These are phyloP conservation scores for Mystacides longicornis DNA, from an alignment of 2,888 invertebrate genomes.

Conservation along the genomic window DNA sequence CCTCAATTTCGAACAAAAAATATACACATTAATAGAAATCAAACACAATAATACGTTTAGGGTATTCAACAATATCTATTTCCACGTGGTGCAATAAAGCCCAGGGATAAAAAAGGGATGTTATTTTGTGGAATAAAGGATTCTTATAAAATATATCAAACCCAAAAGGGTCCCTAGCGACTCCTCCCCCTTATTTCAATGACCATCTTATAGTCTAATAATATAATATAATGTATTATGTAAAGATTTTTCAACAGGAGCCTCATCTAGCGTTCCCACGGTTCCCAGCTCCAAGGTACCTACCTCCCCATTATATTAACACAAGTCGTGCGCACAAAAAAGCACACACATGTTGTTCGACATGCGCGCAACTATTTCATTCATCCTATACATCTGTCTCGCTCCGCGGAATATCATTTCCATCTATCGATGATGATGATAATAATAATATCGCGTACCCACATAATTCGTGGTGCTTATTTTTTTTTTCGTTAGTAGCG, in stretches of 20 bases:
- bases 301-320: conserved; percentile 26
- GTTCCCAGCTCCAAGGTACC: conserved; percentile 23
- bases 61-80: conserved; percentile 5
- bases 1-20: no score
- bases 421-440: no score
- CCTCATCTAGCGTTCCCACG: conserved; percentile 24
- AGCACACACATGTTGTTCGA: conserved; percentile 21
- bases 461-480: no score
- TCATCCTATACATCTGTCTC: conserved; percentile 6
- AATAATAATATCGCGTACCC: no score
- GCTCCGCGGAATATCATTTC: background rate
- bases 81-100: conserved; percentile 18
- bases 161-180: conserved; percentile 17
- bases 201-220: conserved; percentile 16
- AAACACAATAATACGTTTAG: background rate
- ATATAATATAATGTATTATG: background rate
- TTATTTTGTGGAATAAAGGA: conserved; percentile 14
- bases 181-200: conserved; percentile 23
- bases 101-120: conserved; percentile 14
- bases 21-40: background rate
- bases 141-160: conserved; percentile 17
- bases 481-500: no score
- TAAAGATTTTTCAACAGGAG: conserved; percentile 18
- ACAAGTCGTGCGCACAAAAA: conserved; percentile 22
- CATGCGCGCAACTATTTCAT: conserved; percentile 7